Percentiles rank a stretch among this genome's conserved stretches.
Conservation (phyloP, 2,888 invertebrate species). For the Nephrocerus scutellatus region DNA sequence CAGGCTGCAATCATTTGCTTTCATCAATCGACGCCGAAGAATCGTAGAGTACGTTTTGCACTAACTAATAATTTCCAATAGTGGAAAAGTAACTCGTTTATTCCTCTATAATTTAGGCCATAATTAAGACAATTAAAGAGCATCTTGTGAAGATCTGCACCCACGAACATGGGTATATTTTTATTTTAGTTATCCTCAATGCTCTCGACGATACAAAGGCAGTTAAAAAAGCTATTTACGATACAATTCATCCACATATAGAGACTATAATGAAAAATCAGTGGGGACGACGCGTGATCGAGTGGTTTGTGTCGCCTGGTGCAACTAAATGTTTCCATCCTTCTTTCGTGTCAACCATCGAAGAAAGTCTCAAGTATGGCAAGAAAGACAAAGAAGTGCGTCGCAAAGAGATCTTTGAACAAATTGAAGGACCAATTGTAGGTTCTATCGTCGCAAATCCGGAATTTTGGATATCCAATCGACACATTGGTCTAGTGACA, state of each 20-base stretch:
- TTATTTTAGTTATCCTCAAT: slow-evolving; percentile 78
- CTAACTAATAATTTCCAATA: too few relatives aligned
- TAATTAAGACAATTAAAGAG: slow-evolving; percentile 82
- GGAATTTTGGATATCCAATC: slow-evolving; percentile 61
- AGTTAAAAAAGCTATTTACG: slow-evolving; percentile 71
- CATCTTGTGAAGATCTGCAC: slow-evolving; percentile 70
- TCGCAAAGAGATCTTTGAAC: slow-evolving; percentile 61
- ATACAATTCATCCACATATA: slow-evolving; percentile 61
- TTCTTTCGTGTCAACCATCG: slow-evolving; percentile 63
- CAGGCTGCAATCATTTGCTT: slow-evolving; percentile 76
- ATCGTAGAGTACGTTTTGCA: slow-evolving; percentile 56
- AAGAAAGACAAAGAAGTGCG: slow-evolving; percentile 66
- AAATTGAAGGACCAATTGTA: slow-evolving; percentile 56
- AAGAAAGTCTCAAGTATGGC: slow-evolving; percentile 64
- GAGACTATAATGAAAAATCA: slow-evolving; percentile 66
- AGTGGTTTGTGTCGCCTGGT: slow-evolving; percentile 80
- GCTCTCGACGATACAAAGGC: slow-evolving; percentile 88
- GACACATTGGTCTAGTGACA: slow-evolving; percentile 62
- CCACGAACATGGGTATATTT: slow-evolving; percentile 81
- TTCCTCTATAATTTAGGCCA: slow-evolving; percentile 63
- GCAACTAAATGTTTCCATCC: slow-evolving; percentile 79
- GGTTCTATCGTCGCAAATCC: slow-evolving; percentile 54
- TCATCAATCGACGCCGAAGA: slow-evolving; percentile 79
- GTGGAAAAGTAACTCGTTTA: too few relatives aligned
- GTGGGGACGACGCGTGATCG: slow-evolving; percentile 77